Evolutionary conservation across 1,140 invertebrate species (phyloP), one percentile per base, ranked within the genome.

Genomic region (Lethocerus indicus): DNA sequence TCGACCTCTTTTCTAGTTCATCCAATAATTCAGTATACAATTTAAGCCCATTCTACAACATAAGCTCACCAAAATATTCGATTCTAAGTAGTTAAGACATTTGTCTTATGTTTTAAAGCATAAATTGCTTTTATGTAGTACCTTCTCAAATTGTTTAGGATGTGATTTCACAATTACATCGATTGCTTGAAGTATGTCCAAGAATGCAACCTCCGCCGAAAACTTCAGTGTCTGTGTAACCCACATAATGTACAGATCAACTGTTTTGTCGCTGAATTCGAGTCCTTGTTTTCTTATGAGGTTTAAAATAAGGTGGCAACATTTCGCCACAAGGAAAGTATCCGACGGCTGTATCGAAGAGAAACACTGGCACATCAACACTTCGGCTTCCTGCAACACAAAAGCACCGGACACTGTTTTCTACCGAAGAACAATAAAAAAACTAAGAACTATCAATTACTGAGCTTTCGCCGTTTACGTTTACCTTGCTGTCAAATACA

Each of bases 161-260:
- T 43, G 37, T 2, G 13, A 23, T 43, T 50, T 50, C 7, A 50
- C 44, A 1, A 50, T 21, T 5, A 20, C 39, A 43, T 50, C 28
- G 7, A 50, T 20, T 20, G 44, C 21, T 23, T 50, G 49, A 37
- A 50, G 40, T 16, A 50, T 42, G 25, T 50, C 49, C 24, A 43
- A 18, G 18, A 29, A 50, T 20, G 40, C 49, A 28, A 50, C 23
- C 18, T 50, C 49, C 21, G 49, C 12, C 12, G 26, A 27, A 12
- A 20, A 14, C 14, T n/a, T 6, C 9, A 42, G n/a, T n/a, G 37
- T 18, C 3, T 32, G 9, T n/a, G 28, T 42, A 21, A 26, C 20
- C 49, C 49, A 50, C 3, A 21, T 26, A 14, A 50, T 7, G 27
- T 43, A 32, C 18, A 16, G 32, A 28, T 27, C 27, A 13, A 50